Percentiles rank a stretch among this genome's conserved stretches.
phyloP scores from a whole-genome alignment of 2,888 invertebrate species.

The Drosophila lutescens region DNA sequence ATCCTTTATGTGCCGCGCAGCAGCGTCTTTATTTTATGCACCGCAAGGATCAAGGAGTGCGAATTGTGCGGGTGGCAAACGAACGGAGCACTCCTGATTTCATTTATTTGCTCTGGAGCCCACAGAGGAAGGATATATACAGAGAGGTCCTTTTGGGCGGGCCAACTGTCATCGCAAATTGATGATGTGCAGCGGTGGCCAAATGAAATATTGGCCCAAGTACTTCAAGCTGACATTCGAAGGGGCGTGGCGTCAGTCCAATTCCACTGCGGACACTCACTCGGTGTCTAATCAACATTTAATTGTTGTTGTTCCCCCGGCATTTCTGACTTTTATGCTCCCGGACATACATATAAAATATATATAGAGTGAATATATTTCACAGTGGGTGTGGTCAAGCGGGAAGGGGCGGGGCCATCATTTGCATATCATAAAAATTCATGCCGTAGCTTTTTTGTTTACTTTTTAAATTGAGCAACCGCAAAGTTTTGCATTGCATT shows the following conservation, averaged over 20 bases:
- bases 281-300: conserved; percentile 46
- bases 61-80: conserved; percentile 41
- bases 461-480: conserved; percentile 77
- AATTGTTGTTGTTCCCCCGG: conserved; percentile 46
- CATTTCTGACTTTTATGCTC: conserved; percentile 38
- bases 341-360: conserved; percentile 11
- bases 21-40: conserved; percentile 38
- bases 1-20: conserved; percentile 27
- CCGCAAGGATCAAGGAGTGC: conserved; percentile 10
- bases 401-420: conserved; percentile 18
- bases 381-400: conserved; percentile 20
- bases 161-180: conserved; percentile 33
- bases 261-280: conserved; percentile 11
- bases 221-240: conserved; percentile 9
- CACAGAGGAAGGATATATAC: not conserved
- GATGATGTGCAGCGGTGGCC: conserved; percentile 20
- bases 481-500: conserved; percentile 74
- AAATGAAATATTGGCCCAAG: conserved; percentile 18
- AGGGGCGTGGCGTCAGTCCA: conserved; percentile 1
- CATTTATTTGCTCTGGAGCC: conserved; percentile 32
- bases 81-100: conserved; percentile 36
- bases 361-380: conserved; percentile 17
- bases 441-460: conserved; percentile 72
- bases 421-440: conserved; percentile 80
- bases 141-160: conserved; percentile 11